Evolutionary conservation across 2,113 vertebrate species (phyloP).

Genomic region (Bufo bufo): DNA sequence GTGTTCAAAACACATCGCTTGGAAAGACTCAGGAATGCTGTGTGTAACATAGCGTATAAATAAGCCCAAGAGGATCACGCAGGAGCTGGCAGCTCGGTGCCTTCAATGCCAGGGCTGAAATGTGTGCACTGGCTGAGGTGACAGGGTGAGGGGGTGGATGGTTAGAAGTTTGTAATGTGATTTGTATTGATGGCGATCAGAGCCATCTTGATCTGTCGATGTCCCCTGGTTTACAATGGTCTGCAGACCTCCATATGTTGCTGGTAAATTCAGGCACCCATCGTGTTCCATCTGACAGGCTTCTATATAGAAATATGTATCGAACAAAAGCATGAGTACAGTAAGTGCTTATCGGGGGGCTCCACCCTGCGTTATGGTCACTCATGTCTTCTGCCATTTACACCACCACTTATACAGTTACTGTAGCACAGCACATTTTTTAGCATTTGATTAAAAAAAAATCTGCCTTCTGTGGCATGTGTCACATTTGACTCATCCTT

Average conservation of each 20-base stretch:
- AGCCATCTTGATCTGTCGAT: not conserved
- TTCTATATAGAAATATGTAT: not conserved
- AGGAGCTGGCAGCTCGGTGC: slow-evolving; percentile 29
- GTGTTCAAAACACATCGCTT: slow-evolving; percentile 44
- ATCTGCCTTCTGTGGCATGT: not conserved
- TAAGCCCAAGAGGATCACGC: slow-evolving; percentile 48
- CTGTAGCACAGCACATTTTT: not conserved
- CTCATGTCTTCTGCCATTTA: not conserved
- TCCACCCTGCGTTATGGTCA: not conserved
- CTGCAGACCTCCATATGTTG: not conserved
- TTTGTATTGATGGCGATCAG: slow-evolving; percentile 4
- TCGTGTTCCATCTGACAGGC: not conserved
- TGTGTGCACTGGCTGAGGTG: slow-evolving; percentile 31
- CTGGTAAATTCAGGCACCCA: not conserved
- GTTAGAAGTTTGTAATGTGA: not conserved
- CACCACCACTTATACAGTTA: not conserved
- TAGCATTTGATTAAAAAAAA: slow-evolving; percentile 6
- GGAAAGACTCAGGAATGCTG: slow-evolving; percentile 51
- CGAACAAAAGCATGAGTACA: too few species aligned
- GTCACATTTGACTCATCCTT: slow-evolving; percentile 44
- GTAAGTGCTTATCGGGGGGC: too few species aligned
- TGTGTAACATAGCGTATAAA: slow-evolving; percentile 57
- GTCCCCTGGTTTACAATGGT: not conserved
- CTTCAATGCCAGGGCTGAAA: slow-evolving; percentile 21
- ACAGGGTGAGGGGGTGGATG: not conserved